These are phyloP conservation scores for Poecile atricapillus DNA, from an alignment of 2,113 vertebrate species.

Conservation along the genomic window DNA sequence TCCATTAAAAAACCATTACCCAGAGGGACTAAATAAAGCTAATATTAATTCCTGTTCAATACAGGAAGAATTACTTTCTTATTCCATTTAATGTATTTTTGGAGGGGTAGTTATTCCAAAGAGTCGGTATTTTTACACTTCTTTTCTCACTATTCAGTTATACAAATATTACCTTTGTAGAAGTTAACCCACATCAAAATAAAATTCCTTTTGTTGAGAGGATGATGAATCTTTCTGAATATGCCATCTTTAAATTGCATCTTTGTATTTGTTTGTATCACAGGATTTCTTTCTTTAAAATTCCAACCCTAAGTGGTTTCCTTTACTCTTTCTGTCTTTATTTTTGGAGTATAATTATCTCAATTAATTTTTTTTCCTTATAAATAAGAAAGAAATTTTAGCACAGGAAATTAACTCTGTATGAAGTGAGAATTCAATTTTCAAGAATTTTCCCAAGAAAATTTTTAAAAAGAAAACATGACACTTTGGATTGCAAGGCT, in stretches of 20 bases:
- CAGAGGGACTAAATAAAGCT: neutral
- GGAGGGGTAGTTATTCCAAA: neutral
- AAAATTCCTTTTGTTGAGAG: neutral
- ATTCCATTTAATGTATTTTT: neutral
- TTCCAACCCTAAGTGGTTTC: neutral
- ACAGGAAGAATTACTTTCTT: neutral
- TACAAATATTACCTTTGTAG: neutral
- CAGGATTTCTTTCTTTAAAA: neutral
- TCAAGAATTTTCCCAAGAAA: neutral
- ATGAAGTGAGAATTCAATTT: neutral
- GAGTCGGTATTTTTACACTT: neutral
- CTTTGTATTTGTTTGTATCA: neutral
- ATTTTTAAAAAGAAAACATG: neutral
- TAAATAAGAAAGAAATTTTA: neutral
- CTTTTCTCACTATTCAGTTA: neutral
- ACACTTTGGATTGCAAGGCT: neutral
- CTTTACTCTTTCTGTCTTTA: neutral
- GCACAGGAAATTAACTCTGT: neutral
- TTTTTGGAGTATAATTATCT: neutral
- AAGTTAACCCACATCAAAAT: neutral
- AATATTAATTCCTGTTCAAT: neutral
- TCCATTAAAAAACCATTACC: neutral
- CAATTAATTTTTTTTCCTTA: neutral
- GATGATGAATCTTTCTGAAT: neutral
- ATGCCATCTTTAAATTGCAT: neutral